phyloP scores from a whole-genome alignment of 2,888 invertebrate species.

The Polyploca ridens region DNA sequence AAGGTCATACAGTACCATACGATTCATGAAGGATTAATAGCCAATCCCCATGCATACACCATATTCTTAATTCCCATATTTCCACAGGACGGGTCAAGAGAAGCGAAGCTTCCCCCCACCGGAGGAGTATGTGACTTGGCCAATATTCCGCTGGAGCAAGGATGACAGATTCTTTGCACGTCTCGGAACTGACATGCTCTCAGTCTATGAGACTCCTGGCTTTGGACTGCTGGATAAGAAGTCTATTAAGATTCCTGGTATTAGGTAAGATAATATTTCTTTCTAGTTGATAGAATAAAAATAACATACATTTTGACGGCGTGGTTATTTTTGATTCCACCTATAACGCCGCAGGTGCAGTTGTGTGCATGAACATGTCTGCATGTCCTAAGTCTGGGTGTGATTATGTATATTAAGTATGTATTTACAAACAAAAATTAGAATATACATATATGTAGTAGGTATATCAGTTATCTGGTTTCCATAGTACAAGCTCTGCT shows the following conservation, averaged over 20 bases:
- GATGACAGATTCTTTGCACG: constrained; percentile 98
- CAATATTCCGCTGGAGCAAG: constrained; percentile 98
- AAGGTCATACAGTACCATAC: not conserved
- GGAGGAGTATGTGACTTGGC: constrained; percentile 94
- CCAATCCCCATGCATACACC: not conserved
- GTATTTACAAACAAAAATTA: too few species aligned
- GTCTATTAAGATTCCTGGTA: constrained; percentile 95
- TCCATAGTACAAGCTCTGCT: too few species aligned
- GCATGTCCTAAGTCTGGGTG: too few species aligned
- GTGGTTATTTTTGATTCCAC: too few species aligned
- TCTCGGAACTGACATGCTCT: constrained; percentile 92
- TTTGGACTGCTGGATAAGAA: constrained; percentile 97
- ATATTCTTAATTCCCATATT: constrained; percentile 14
- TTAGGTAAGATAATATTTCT: constrained; percentile 70
- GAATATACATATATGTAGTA: too few species aligned
- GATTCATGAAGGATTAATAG: too few species aligned
- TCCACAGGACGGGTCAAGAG: constrained; percentile 91
- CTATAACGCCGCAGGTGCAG: too few species aligned
- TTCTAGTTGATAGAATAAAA: too few species aligned
- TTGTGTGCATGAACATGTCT: too few species aligned
- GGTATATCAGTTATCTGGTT: too few species aligned
- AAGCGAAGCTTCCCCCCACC: constrained; percentile 95
- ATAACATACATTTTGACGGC: too few species aligned
- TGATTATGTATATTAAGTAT: too few species aligned
- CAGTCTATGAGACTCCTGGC: constrained; percentile 98